Evolutionary conservation across 2,888 invertebrate species (phyloP), one percentile per base, ranked within the genome.

Genomic region (Diarsia rubi): DNA sequence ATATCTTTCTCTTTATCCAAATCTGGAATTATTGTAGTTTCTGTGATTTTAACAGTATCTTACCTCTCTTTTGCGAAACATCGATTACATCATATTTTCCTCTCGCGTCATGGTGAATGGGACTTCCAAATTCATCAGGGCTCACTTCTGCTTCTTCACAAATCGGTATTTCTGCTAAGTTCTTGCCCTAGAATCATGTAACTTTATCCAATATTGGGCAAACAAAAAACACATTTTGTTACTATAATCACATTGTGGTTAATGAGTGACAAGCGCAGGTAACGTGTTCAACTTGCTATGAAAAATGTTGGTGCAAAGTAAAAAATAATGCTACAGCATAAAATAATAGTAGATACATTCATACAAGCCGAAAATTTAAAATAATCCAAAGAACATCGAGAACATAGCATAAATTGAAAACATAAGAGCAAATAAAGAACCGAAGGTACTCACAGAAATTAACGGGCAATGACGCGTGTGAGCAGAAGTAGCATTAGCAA

Each of bases 91-190:
- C 94, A 70, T 95, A 94, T 90, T 96, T 97, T 42, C 90, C 90
- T 89, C 93, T 96, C 85, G 89, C 90, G 70, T 94, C 96, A 82
- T 92, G 93, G 72, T 92, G 94, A 45, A 92, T 91, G 3, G 97
- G 97, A 91, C 97, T 97, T 75, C 95, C 95, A 91, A 96, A 97
- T 90, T 97, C 97, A 90, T 97, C 97, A 54, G 97, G 97, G 86
- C 97, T 97, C 44, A 96, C 95, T 95, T 97, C 97, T 71, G 96
- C 97, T 94, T 97, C 97, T 92, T 97, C 97, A 88, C 97, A 97
- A 84, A 97, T 97, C n/a, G 97, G 97, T 89, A 97, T 97, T 89
- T 97, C 97, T 12, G 97, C 97, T 85, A 97, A 90, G 83, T 97
- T 97, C 92, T 97, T 97, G 44, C 93, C 95, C 97, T 97, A 91